Conservation (phyloP, 1,140 invertebrate species). For the Solenopsis invicta region DNA sequence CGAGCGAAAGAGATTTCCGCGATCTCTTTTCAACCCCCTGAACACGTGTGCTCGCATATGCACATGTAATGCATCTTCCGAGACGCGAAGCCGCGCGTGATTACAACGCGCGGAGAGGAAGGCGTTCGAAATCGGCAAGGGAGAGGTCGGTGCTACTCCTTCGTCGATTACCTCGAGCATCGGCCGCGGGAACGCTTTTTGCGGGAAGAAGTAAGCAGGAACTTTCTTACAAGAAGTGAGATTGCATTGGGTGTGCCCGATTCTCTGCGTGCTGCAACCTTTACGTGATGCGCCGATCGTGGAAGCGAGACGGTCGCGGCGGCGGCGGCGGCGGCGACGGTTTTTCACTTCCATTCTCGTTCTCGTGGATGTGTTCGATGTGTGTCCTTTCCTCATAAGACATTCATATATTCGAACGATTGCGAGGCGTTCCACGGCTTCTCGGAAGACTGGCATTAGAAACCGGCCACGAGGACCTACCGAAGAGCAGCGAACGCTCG, state of each 20-base stretch:
- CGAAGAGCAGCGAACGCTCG: conserved; percentile 64
- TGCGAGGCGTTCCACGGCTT: conserved; percentile 72
- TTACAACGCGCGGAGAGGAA: conserved; percentile 13
- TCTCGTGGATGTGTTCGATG: conserved; percentile 17
- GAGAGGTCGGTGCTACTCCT: conserved; percentile 30
- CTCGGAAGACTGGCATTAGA: conserved; percentile 78
- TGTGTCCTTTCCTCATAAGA: conserved; percentile 71
- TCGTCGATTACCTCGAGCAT: conserved; percentile 49
- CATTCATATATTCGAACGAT: conserved; percentile 79
- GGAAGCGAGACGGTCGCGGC: conserved; percentile 7
- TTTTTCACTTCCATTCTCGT: conserved; percentile 60
- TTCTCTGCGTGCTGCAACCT: conserved; percentile 43
- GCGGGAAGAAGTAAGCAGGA: conserved; percentile 41
- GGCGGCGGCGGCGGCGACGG: neutral
- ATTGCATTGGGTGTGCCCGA: conserved; percentile 59
- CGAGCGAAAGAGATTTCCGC: conserved; percentile 29
- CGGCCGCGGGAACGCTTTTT: conserved; percentile 51
- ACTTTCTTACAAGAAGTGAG: conserved; percentile 61
- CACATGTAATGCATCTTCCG: conserved; percentile 29
- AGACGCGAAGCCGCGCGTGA: conserved; percentile 5
- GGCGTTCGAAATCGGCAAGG: conserved; percentile 4
- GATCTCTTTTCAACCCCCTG: neutral
- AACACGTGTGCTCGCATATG: conserved; percentile 4
- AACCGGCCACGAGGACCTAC: conserved; percentile 70
- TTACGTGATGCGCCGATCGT: conserved; percentile 50